These are phyloP conservation scores for Pelecanoides urinatrix DNA, from an alignment of 2,113 vertebrate genomes.

Conservation along the genomic window DNA sequence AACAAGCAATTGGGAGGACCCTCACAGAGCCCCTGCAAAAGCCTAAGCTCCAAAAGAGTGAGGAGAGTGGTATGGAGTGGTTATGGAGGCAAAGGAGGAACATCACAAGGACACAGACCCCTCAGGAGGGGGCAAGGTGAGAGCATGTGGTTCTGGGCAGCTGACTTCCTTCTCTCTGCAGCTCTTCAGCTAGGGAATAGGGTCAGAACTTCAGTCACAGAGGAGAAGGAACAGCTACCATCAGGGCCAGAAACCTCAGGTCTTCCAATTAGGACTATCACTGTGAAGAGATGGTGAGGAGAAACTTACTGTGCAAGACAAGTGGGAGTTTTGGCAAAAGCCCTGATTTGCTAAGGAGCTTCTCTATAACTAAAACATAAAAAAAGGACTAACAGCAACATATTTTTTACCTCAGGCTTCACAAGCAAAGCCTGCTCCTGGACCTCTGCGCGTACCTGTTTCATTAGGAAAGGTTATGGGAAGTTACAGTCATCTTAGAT, in stretches of 20 bases:
- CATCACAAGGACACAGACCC: background rate
- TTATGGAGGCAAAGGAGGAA: background rate
- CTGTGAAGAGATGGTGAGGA: background rate
- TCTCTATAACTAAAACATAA: background rate
- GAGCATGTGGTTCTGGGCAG: background rate
- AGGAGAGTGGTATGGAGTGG: background rate
- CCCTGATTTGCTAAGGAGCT: background rate
- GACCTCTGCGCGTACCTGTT: background rate
- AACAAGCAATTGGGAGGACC: background rate
- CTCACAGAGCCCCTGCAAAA: background rate
- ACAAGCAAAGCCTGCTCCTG: background rate
- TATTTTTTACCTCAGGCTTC: background rate
- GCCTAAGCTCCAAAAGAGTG: background rate
- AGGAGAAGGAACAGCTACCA: background rate
- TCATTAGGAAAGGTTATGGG: background rate
- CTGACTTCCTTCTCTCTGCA: background rate
- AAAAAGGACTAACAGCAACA: background rate
- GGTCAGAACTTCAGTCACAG: background rate
- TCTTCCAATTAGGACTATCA: background rate
- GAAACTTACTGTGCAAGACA: background rate
- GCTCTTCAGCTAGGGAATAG: background rate
- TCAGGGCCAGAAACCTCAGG: background rate
- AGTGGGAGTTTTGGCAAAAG: background rate
- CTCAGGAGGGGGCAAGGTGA: background rate
- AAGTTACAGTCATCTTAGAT: background rate